Conservation (phyloP, 2,113 vertebrate genomes). For the Nycticebus coucang region DNA sequence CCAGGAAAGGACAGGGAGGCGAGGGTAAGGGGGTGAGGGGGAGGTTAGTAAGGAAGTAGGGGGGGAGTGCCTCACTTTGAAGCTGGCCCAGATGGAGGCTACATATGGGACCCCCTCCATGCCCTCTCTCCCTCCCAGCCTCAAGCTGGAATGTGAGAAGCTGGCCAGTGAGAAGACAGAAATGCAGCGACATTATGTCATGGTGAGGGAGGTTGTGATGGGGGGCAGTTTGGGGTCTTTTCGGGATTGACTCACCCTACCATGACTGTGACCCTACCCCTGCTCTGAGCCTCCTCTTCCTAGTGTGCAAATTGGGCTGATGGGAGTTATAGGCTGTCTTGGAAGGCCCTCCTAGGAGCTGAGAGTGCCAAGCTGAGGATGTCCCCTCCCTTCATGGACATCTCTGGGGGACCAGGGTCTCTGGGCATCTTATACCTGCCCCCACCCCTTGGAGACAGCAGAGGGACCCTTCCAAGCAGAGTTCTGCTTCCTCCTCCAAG, state of each 20-base stretch:
- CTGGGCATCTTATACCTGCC: neutral
- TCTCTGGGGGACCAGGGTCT: too few relatives aligned
- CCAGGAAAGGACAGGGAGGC: neutral
- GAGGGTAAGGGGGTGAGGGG: neutral
- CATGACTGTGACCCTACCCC: too few relatives aligned
- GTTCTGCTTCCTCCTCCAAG: neutral
- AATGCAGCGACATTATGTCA: constrained; percentile 90
- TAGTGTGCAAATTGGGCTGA: neutral
- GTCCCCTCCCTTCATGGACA: neutral
- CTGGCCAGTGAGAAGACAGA: constrained; percentile 89
- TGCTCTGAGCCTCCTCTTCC: neutral
- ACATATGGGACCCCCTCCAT: neutral
- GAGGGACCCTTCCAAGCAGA: neutral
- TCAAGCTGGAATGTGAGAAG: constrained; percentile 90
- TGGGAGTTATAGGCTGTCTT: neutral
- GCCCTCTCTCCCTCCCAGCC: constrained; percentile 73
- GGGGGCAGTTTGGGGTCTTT: neutral
- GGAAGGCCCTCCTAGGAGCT: neutral
- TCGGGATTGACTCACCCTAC: too few relatives aligned
- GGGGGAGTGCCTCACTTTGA: neutral
- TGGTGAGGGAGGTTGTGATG: constrained; percentile 80
- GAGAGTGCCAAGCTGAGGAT: neutral
- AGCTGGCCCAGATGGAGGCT: neutral
- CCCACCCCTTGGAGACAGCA: neutral
- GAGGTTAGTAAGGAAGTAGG: neutral